Evolutionary conservation across 2,888 invertebrate genomes (phyloP).

Genomic region (Xestia xanthographa): DNA sequence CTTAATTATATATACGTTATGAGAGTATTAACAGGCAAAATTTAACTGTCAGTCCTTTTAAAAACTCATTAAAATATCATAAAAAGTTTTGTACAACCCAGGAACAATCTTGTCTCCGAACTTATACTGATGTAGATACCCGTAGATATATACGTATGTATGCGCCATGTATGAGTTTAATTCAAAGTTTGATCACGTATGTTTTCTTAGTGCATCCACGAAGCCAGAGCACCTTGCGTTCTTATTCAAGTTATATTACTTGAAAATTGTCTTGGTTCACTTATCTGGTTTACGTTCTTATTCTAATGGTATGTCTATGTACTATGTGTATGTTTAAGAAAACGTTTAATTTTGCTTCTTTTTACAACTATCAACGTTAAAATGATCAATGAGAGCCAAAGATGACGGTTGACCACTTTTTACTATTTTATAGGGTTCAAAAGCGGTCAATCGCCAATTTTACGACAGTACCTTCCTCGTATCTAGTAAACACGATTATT

Average conservation of each 20-base stretch:
- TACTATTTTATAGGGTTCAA: neutral
- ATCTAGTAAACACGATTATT: neutral
- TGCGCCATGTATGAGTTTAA: conserved; percentile 51
- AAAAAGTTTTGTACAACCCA: conserved; percentile 7
- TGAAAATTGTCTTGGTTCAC: conserved; percentile 38
- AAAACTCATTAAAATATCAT: conserved; percentile 22
- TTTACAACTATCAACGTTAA: neutral
- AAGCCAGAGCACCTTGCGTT: conserved; percentile 27
- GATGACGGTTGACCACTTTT: neutral
- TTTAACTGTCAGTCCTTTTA: neutral
- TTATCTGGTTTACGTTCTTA: conserved; percentile 10
- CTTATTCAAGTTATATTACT: conserved; percentile 59
- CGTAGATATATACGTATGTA: neutral
- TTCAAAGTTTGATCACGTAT: conserved; percentile 62
- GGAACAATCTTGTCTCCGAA: conserved; percentile 17
- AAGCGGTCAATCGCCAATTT: neutral
- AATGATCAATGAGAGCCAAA: neutral
- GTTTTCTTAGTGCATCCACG: conserved; percentile 42
- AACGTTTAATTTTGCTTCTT: neutral
- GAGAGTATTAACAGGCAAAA: neutral
- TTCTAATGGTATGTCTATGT: neutral
- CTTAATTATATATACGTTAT: too few relatives aligned
- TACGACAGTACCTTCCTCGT: neutral
- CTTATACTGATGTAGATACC: neutral
- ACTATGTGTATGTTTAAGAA: neutral